These are phyloP conservation scores for Spatulosminthurus flaviceps DNA, from an alignment of 2,888 invertebrate species.

Conservation along the genomic window DNA sequence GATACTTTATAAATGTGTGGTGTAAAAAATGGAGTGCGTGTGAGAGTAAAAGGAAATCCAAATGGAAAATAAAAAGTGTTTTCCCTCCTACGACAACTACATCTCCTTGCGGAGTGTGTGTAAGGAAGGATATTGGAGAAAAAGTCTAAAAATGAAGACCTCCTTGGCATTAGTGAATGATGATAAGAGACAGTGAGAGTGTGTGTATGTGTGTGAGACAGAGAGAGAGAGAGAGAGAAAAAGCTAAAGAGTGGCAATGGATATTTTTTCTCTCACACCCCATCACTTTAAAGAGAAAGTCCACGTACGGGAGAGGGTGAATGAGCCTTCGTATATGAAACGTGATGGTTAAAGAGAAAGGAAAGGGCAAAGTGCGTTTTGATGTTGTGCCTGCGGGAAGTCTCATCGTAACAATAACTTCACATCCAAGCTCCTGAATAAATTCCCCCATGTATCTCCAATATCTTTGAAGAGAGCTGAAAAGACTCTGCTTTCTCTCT, in stretches of 20 bases:
- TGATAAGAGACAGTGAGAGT: background rate
- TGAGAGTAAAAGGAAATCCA: background rate
- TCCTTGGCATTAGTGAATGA: background rate
- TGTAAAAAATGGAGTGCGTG: background rate
- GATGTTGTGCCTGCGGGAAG: slow-evolving; percentile 64
- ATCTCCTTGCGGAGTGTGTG: background rate
- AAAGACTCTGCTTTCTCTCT: background rate
- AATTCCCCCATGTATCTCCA: slow-evolving; percentile 49
- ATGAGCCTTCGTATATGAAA: too few species aligned
- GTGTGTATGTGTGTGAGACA: too few species aligned
- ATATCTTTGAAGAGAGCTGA: background rate
- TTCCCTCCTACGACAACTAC: background rate
- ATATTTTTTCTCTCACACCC: background rate
- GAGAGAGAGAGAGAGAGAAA: background rate
- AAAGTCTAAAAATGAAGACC: background rate
- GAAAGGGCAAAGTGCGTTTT: slow-evolving; percentile 63
- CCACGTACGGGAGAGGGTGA: too few species aligned
- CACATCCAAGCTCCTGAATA: slow-evolving; percentile 53
- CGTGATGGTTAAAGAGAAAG: slow-evolving; percentile 56
- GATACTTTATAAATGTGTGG: too few species aligned
- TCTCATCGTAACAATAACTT: slow-evolving; percentile 63
- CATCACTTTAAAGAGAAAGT: too few species aligned
- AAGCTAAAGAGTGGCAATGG: background rate
- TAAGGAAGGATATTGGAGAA: background rate
- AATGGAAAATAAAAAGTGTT: slow-evolving; percentile 4